phyloP scores from a whole-genome alignment of 1,140 invertebrate genomes.

The Trypoxylus dichotomus region DNA sequence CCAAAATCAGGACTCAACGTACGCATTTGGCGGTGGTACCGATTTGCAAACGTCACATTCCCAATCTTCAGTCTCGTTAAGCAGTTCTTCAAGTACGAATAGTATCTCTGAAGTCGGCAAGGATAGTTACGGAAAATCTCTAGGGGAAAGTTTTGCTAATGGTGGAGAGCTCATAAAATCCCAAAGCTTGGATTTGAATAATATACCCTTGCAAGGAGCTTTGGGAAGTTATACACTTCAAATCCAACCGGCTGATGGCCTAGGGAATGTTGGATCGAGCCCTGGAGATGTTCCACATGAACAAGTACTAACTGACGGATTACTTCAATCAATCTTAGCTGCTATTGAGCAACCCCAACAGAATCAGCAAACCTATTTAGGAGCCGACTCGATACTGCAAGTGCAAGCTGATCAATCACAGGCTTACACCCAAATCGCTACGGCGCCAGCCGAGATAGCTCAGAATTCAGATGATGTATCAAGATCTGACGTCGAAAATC shows the following conservation, averaged over 20 bases:
- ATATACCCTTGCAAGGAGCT: constrained; percentile 65
- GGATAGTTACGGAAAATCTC: constrained; percentile 46
- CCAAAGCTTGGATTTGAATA: constrained; percentile 54
- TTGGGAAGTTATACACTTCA: constrained; percentile 71
- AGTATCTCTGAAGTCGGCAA: constrained; percentile 34
- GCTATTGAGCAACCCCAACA: constrained; percentile 67
- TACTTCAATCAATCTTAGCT: constrained; percentile 75
- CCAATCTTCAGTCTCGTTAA: constrained; percentile 19
- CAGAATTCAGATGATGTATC: constrained; percentile 24
- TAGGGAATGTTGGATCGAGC: constrained; percentile 51
- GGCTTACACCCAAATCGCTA: background rate
- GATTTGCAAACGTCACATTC: constrained; percentile 39
- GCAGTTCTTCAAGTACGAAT: background rate
- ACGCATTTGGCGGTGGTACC: constrained; percentile 34
- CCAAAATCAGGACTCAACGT: constrained; percentile 20
- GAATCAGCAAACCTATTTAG: constrained; percentile 27
- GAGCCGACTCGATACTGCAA: background rate
- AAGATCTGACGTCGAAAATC: constrained; percentile 32
- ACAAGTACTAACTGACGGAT: constrained; percentile 73
- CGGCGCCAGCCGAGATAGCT: constrained; percentile 36
- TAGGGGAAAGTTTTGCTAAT: constrained; percentile 46
- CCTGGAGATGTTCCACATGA: constrained; percentile 63
- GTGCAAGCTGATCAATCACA: constrained; percentile 24
- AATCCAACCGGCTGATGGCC: constrained; percentile 68
- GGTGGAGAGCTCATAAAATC: constrained; percentile 49